Base-by-base conservation (phyloP, 2,888 invertebrate genomes). In the Pseudeuparius sepicola region DNA sequence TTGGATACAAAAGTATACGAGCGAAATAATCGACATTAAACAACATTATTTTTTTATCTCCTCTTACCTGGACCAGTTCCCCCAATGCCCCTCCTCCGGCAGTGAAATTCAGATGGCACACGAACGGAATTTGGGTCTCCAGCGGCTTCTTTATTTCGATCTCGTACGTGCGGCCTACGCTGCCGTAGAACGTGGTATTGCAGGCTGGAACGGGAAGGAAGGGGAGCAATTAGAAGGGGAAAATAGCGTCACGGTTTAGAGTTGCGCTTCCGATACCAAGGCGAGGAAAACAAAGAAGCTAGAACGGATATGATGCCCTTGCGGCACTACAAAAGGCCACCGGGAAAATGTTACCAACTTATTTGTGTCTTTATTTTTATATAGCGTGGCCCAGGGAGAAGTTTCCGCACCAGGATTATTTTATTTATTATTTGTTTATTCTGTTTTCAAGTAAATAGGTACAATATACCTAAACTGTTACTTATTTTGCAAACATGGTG, bases 21-120 rank as follows among this genome's bases (percentile, higher is more conserved):
- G n/a, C n/a, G n/a, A n/a, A n/a, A n/a, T n/a, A n/a, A n/a, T n/a
- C n/a, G n/a, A n/a, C n/a, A n/a, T n/a, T n/a, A n/a, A n/a, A n/a
- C n/a, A n/a, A n/a, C n/a, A n/a, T n/a, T n/a, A n/a, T n/a, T n/a
- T n/a, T n/a, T n/a, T n/a, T n/a, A 20, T 20, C 6, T 20, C n/a
- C 23, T 31, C 43, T 57, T 60, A 82, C 82, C 76, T 83, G 83
- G 49, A 86, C 76, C 50, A 86, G 71, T 59, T 85, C 84, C n/a
- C 84, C 85, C 52, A 73, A 71, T 26, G 36, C 29, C 17, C 73
- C 77, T 34, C 84, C 84, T 40, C 74, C 78, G 31, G 86, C 85
- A 33, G 84, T 83, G 63, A 87, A 86, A 61, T 84, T 86, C 52
- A 87, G 73, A 56, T 78, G 77, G 61, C 87, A 87, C 48, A 83